Conservation (phyloP, 2,888 invertebrate species). For the Chaetoderma sp. region DNA sequence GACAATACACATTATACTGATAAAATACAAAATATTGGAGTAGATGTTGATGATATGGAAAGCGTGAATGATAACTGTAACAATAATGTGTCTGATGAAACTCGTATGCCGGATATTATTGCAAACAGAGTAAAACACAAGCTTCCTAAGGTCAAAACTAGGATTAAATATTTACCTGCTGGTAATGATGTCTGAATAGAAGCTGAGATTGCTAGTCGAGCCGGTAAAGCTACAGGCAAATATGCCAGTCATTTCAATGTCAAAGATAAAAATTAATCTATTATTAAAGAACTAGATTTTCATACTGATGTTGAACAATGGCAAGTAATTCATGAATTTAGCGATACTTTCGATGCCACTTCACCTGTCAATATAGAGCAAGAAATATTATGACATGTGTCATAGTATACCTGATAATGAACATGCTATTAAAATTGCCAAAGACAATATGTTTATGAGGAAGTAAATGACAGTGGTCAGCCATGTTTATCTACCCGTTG, state of each 20-base stretch:
- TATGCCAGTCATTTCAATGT: background rate
- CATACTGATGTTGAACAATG: background rate
- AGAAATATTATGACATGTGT: too few species aligned
- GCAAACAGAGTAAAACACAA: too few species aligned
- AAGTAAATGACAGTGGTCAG: background rate
- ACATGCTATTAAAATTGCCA: background rate
- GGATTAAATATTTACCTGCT: background rate
- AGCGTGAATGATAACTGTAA: too few species aligned
- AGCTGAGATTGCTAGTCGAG: conserved; percentile 8
- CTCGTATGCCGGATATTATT: too few species aligned
- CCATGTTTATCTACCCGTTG: background rate
- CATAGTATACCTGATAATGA: too few species aligned
- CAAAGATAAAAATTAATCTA: background rate
- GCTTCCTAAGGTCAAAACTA: conserved; percentile 6
- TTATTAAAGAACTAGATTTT: conserved; percentile 11
- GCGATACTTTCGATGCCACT: background rate
- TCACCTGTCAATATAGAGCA: too few species aligned
- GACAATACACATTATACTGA: too few species aligned
- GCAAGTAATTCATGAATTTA: background rate
- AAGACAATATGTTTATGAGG: background rate
- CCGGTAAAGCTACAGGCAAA: conserved; percentile 12
- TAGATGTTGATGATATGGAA: too few species aligned
- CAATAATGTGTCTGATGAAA: too few species aligned
- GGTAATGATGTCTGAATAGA: background rate
- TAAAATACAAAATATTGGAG: too few species aligned